Percentiles rank a stretch among this genome's conserved stretches.
phyloP scores from a whole-genome alignment of 2,888 invertebrate genomes.

The Agapetus fuscipes region DNA sequence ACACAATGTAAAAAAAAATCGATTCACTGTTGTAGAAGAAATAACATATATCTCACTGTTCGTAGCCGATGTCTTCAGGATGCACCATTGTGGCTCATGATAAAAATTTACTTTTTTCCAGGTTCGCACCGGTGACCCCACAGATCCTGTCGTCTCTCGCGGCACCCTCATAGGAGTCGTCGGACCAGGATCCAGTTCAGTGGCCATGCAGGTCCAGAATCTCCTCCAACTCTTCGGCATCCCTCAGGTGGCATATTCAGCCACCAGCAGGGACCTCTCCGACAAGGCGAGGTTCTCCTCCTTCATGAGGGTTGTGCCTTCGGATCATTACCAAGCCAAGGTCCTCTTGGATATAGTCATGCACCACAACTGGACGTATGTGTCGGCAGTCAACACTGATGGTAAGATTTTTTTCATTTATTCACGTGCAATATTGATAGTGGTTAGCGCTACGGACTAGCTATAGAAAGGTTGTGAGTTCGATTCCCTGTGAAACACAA shows the following conservation, averaged over 20 bases:
- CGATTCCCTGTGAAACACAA: too few species aligned
- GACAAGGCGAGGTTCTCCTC: slow-evolving; percentile 66
- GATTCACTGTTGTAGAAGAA: too few species aligned
- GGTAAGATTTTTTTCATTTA: slow-evolving; percentile 39
- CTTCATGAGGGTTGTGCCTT: slow-evolving; percentile 69
- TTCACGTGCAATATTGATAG: too few species aligned
- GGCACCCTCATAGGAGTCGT: slow-evolving; percentile 57
- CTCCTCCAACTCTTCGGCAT: slow-evolving; percentile 58
- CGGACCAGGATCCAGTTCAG: slow-evolving; percentile 65
- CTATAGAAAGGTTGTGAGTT: too few species aligned
- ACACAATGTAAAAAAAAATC: too few species aligned
- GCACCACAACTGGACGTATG: slow-evolving; percentile 68
- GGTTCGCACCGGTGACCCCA: background rate
- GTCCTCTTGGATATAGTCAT: slow-evolving; percentile 59
- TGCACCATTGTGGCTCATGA: too few species aligned
- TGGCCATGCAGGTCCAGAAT: slow-evolving; percentile 64
- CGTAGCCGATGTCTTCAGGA: too few species aligned
- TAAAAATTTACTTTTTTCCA: too few species aligned
- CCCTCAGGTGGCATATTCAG: slow-evolving; percentile 66
- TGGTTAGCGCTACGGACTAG: too few species aligned
- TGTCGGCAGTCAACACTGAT: slow-evolving; percentile 65
- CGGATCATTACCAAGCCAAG: slow-evolving; percentile 67
- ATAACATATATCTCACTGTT: too few species aligned
- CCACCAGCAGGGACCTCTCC: slow-evolving; percentile 65
- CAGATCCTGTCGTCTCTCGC: slow-evolving; percentile 13